Percentiles rank a stretch among this genome's conserved stretches.
phyloP scores from a whole-genome alignment of 2,113 vertebrate genomes.

The Rhineura floridana region DNA sequence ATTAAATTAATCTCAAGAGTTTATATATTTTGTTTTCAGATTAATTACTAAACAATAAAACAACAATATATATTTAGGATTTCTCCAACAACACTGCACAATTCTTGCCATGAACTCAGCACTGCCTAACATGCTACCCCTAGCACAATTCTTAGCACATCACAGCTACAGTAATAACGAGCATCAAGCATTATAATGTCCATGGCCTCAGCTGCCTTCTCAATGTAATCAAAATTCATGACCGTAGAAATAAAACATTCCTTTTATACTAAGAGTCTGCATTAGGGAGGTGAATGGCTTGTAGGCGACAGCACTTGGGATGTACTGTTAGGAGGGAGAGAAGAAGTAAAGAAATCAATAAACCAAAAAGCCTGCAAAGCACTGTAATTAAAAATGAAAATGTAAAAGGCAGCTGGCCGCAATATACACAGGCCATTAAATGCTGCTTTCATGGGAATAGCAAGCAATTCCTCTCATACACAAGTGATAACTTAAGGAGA shows the following conservation, averaged over 20 bases:
- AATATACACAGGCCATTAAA: not conserved
- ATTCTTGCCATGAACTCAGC: not conserved
- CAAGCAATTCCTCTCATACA: not conserved
- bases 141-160: not conserved
- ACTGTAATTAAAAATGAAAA: constrained; percentile 33
- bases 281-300: not conserved
- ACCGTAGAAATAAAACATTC: not conserved
- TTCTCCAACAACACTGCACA: too few species aligned
- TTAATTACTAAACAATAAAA: not conserved
- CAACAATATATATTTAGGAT: not conserved
- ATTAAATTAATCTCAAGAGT: not conserved
- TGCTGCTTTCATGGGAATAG: not conserved
- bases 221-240: constrained; percentile 13
- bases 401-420: constrained; percentile 21
- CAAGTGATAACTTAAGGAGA: not conserved
- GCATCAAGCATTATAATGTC: not conserved
- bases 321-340: not conserved
- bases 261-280: constrained; percentile 10
- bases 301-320: not conserved
- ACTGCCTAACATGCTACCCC: not conserved
- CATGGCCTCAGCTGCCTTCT: not conserved
- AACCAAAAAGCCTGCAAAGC: constrained; percentile 14
- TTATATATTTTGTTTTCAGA: too few species aligned
- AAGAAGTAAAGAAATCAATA: constrained; percentile 10
- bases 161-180: not conserved